phyloP scores from a whole-genome alignment of 35 echinoderm and acorn worm genomes.

The Eucidaris tribuloides region DNA sequence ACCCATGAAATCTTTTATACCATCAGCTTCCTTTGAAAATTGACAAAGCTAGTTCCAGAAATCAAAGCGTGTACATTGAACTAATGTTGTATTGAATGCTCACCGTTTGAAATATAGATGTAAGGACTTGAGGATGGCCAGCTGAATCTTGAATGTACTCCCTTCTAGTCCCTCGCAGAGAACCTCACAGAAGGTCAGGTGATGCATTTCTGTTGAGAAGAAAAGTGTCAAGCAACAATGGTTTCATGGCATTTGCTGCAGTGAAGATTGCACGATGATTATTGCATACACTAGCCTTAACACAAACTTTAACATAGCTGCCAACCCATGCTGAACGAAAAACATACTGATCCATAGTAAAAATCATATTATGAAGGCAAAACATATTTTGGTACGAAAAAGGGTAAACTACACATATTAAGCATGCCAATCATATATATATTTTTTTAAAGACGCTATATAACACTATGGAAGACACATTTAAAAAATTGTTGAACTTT shows the following conservation, averaged over 20 bases:
- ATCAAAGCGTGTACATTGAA: neutral
- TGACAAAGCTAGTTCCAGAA: neutral
- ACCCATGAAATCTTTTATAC: neutral
- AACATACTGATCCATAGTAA: no score
- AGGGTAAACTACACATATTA: no score
- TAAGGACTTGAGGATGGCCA: constrained; percentile 57
- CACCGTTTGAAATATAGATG: constrained; percentile 59
- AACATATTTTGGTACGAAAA: no score
- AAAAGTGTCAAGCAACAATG: neutral
- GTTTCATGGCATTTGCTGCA: neutral
- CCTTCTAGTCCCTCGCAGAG: constrained; percentile 54
- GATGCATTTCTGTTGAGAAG: constrained; percentile 26
- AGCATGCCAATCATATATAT: neutral
- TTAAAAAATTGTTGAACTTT: no score
- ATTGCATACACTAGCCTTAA: neutral
- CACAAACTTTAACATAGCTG: neutral
- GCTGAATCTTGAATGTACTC: constrained; percentile 73
- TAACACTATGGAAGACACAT: no score
- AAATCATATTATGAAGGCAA: no score
- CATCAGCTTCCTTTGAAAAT: neutral
- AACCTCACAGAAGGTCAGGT: constrained; percentile 43
- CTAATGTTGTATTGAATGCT: neutral
- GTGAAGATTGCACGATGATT: neutral
- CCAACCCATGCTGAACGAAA: no score
- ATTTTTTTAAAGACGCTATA: neutral